These are phyloP conservation scores for Caenorhabditis sp. DNA, from an alignment of 2,888 invertebrate species.

Conservation along the genomic window DNA sequence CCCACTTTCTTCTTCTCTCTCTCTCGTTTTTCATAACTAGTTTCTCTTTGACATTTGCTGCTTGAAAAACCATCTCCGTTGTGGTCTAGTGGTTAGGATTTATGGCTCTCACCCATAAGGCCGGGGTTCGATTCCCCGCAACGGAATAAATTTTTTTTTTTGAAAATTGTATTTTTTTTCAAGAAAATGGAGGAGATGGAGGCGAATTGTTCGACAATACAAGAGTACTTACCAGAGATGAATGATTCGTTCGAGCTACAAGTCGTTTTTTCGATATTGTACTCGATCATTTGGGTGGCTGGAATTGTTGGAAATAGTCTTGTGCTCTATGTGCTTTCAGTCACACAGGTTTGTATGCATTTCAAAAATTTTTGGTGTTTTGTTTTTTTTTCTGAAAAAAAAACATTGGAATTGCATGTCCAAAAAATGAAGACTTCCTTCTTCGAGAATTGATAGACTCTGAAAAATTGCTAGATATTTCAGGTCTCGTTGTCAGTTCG, in stretches of 20 bases:
- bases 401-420: background rate
- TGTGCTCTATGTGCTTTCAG: conserved; percentile 66
- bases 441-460: no score
- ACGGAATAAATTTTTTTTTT: conserved; percentile 32
- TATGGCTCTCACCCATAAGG: conserved; percentile 58
- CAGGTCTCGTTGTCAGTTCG: conserved; percentile 67
- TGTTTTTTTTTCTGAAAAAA: background rate
- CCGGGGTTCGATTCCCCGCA: conserved; percentile 59
- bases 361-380: background rate
- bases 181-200: no score
- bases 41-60: no score
- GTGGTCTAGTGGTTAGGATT: conserved; percentile 21
- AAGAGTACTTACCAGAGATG: conserved; percentile 26
- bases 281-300: conserved; percentile 63
- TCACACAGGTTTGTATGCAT: conserved; percentile 56
- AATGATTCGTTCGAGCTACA: conserved; percentile 40
- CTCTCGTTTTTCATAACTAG: background rate
- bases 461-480: conserved; percentile 8
- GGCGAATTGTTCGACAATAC: conserved; percentile 21
- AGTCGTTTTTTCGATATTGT: conserved; percentile 62
- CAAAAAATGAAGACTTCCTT: background rate
- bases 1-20: background rate
- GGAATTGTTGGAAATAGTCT: conserved; percentile 65
- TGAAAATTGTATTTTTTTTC: no score
- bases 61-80: no score